These are phyloP conservation scores for Hirtodrosophila confusa DNA, from an alignment of 2,888 invertebrate species.

Conservation along the genomic window DNA sequence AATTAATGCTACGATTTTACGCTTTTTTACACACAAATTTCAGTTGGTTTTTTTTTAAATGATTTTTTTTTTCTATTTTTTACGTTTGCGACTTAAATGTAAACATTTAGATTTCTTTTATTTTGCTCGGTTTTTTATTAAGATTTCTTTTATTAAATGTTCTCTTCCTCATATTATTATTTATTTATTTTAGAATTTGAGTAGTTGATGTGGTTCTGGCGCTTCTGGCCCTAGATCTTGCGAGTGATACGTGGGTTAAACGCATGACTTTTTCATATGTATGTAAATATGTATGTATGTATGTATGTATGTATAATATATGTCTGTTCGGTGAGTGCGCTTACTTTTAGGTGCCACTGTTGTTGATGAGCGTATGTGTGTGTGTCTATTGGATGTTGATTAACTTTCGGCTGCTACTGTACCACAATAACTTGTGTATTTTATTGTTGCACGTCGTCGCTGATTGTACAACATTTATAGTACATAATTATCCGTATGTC, in stretches of 20 bases:
- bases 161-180: conserved; percentile 45
- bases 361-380: conserved; percentile 35
- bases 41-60: conserved; percentile 54
- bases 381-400: conserved; percentile 38
- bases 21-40: conserved; percentile 77
- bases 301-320: conserved; percentile 6
- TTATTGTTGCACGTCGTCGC: conserved; percentile 80
- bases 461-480: conserved; percentile 78
- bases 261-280: conserved; percentile 39
- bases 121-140: conserved; percentile 47
- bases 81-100: conserved; percentile 65
- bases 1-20: conserved; percentile 72
- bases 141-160: conserved; percentile 19
- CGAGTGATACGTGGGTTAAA: conserved; percentile 37
- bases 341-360: conserved; percentile 66
- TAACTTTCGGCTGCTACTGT: conserved; percentile 31
- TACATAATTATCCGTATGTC: conserved; percentile 63
- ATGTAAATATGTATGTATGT: conserved; percentile 27
- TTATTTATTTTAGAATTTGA: conserved; percentile 73
- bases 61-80: conserved; percentile 23
- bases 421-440: conserved; percentile 4
- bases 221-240: conserved; percentile 51
- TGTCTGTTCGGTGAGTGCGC: conserved; percentile 66
- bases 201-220: conserved; percentile 64
- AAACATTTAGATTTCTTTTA: conserved; percentile 70